Percentiles rank a stretch among this genome's conserved stretches.
These are phyloP conservation scores for Coluber constrictor DNA, from an alignment of 2,797 vertebrate genomes.

Conservation along the genomic window DNA sequence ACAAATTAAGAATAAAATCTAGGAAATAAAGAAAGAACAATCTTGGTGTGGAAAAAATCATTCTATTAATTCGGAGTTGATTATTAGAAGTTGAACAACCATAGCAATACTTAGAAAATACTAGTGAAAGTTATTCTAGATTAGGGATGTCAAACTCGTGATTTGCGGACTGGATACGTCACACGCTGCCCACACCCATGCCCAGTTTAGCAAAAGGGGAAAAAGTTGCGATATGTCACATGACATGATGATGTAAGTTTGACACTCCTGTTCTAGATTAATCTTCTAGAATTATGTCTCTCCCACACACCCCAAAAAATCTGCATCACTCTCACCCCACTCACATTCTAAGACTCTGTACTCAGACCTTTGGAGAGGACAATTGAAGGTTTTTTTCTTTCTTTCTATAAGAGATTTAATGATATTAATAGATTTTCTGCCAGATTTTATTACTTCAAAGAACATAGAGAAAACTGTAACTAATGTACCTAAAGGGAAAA, in stretches of 20 bases:
- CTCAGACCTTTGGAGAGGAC: neutral
- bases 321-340: neutral
- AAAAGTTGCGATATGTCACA: too few species aligned
- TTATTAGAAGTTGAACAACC: neutral
- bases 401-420: neutral
- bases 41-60: neutral
- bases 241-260: too few species aligned
- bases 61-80: neutral
- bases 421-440: neutral
- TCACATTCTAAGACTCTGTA: neutral
- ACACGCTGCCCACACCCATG: too few species aligned
- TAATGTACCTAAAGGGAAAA: neutral
- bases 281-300: neutral
- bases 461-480: neutral
- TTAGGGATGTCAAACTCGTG: constrained; percentile 5
- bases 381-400: neutral
- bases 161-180: too few species aligned
- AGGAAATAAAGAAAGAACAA: neutral
- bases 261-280: neutral
- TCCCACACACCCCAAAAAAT: neutral
- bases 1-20: neutral
- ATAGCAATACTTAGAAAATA: neutral
- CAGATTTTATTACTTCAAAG: neutral
- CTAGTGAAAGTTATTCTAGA: neutral
- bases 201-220: too few species aligned